Base-by-base conservation (phyloP, 2,113 vertebrate species). In the Macrotus californicus region DNA sequence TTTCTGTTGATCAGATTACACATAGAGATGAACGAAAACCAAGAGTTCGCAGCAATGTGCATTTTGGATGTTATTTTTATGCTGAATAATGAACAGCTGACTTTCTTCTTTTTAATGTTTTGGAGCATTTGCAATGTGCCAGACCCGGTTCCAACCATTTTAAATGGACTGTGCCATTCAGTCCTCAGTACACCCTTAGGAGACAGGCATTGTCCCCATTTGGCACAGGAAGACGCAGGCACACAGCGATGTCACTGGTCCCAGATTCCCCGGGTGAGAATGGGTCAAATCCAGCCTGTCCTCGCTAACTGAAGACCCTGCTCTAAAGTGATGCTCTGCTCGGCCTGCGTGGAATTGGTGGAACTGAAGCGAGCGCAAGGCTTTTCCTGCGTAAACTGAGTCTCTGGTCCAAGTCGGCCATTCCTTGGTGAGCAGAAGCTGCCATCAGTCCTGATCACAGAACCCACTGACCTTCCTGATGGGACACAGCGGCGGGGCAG, bases 1-100 rank as follows among this genome's bases (percentile, higher is more conserved):
- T 75, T 96, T 39, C 69, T 81, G 9, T 79, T 72, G 66, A 31
- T n/a, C 39, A n/a, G 76, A n/a, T 93, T 48, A 31, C 8, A 14
- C 48, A 4, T 6, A 43, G 13, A 52, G 24, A 34, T 19, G n/a
- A 15, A 56, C 31, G 46, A 11, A 41, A 86, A 76, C 48, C 50
- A 54, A 26, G 9, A 34, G 12, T 48, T 7, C 3, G 0, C 4
- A 77, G 61, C 46, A 34, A 0, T 18, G 34, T 72, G 22, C 34
- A 24, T 79, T 82, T 41, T 2, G 7, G 48, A 36, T 59, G 34
- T 41, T 87, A 48, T 87, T 77, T 88, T 54, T 76, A 26, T 73
- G 36, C 43, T 66, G 80, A 82, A 43, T n/a, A 31, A 87, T 70
- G 36, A 64, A 79, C 26, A 87, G 39, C 61, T 67, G 59, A 39